Evolutionary conservation across 2,113 vertebrate species (phyloP), one percentile per base, ranked within the genome.

Genomic region (Aptenodytes forsteri): DNA sequence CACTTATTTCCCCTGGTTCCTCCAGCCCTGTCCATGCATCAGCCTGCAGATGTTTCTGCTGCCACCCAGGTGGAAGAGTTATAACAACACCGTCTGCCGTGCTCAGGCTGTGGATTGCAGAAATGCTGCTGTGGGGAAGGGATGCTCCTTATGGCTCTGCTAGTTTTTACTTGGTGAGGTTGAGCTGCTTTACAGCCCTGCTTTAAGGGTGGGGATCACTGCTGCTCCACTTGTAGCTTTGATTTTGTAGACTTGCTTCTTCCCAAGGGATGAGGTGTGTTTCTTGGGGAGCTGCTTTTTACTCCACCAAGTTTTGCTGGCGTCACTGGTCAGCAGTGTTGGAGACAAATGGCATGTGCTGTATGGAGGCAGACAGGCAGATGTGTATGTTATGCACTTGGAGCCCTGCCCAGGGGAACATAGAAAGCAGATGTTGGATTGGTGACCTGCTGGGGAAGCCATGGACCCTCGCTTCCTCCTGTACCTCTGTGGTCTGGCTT

Each of bases 391-490:
- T 89, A 26, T 0, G 36, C 25, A 1, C 54, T 85, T 92, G 95
- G 97, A 94, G 58, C 34, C 1, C 38, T 47, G 95, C 92, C 92
- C 49, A 38, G 64, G 87, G 88, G 91, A 94, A 90, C 86, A 87
- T 71, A 62, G 87, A 25, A 97, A 98, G 95, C 97, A 98, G 97
- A 97, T 97, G 97, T 94, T 97, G 90, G 81, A 27, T 3, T 1
- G 4, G 61, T 34, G 78, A 86, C n/a, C 93, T 56, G 64, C 49
- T 66, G 93, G 76, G 77, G 78, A 23, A 83, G 73, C 69, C 7
- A 4, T 7, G 54, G 50, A 49, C 25, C 29, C 4, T 34, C 1
- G 1, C 42, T 88, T 75, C 93, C 88, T 75, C 62, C 84, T 13
- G 85, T n/a, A 67, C 80, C 78, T 72, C 64, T 55, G 75, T 16